Percentiles rank a stretch among this genome's conserved stretches.
phyloP scores from a whole-genome alignment of 2,888 invertebrate genomes.

The Lucinisca nassula region DNA sequence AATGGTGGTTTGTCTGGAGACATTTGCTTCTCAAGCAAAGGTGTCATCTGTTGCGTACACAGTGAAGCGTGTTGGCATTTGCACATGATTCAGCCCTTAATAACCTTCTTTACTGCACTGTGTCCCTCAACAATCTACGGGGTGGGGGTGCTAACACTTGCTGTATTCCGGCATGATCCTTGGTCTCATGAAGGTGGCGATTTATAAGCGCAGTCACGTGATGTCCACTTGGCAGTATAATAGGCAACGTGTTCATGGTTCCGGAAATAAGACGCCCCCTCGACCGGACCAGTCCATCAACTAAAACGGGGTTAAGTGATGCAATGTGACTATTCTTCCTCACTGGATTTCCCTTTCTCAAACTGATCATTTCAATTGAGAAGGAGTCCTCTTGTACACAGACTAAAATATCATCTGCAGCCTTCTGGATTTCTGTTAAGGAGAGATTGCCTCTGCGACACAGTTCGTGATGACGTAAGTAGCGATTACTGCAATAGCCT shows the following conservation, averaged over 20 bases:
- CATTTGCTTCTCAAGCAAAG: constrained; percentile 43
- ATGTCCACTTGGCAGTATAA: constrained; percentile 3
- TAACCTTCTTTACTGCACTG: neutral
- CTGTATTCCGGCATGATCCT: neutral
- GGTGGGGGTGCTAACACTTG: neutral
- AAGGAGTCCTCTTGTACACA: constrained; percentile 7
- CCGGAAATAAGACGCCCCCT: neutral
- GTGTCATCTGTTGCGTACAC: constrained; percentile 51
- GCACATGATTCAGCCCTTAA: neutral
- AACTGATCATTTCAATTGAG: neutral
- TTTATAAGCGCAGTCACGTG: constrained; percentile 16
- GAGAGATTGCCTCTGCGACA: constrained; percentile 12
- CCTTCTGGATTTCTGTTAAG: constrained; percentile 11
- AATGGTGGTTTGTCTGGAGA: constrained; percentile 55
- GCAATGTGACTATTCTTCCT: constrained; percentile 22
- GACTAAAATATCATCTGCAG: constrained; percentile 7
- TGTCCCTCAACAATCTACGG: neutral
- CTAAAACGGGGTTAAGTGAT: constrained; percentile 2
- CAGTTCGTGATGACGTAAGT: neutral
- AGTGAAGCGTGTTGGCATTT: neutral
- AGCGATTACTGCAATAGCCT: neutral
- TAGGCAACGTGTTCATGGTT: neutral
- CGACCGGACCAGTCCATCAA: neutral
- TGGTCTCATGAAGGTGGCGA: constrained; percentile 1
- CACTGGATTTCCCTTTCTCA: constrained; percentile 12